Conservation (phyloP, 1,140 invertebrate genomes). For the Rhysida immarginata region DNA sequence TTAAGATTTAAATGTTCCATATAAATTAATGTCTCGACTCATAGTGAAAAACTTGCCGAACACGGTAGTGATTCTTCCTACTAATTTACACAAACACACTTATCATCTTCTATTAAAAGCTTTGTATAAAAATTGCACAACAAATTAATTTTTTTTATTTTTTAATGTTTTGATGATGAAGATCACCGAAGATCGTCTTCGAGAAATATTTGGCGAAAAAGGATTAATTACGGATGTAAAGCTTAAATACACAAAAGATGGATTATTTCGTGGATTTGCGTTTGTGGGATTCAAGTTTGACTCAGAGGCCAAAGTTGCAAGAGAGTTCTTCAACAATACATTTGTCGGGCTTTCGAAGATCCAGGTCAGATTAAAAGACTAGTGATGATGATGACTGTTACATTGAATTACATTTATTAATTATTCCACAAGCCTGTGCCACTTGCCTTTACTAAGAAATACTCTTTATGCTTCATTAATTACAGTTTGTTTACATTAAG, state of each 20-base stretch:
- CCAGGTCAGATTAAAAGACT: conserved; percentile 28
- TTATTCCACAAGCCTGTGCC: background rate
- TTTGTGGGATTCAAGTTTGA: conserved; percentile 77
- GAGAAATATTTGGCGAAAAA: conserved; percentile 55
- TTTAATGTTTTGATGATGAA: conserved; percentile 38
- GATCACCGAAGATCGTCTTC: conserved; percentile 61
- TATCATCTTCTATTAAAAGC: too few relatives aligned
- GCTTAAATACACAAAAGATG: conserved; percentile 77
- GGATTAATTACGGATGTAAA: conserved; percentile 80
- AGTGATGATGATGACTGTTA: background rate
- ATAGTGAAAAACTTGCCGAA: too few relatives aligned
- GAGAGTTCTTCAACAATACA: conserved; percentile 62
- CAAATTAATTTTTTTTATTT: too few relatives aligned
- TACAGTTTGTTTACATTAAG: too few relatives aligned
- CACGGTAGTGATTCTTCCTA: too few relatives aligned
- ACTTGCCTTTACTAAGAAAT: background rate
- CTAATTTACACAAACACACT: too few relatives aligned
- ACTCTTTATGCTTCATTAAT: background rate
- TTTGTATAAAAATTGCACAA: too few relatives aligned
- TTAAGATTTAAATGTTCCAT: too few relatives aligned
- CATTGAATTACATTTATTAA: background rate
- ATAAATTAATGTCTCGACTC: too few relatives aligned
- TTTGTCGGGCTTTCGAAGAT: conserved; percentile 68
- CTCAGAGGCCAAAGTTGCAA: conserved; percentile 55
- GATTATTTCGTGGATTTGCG: conserved; percentile 77